phyloP scores from a whole-genome alignment of 2,888 invertebrate genomes.

The Malthinus seriepunctatus region DNA sequence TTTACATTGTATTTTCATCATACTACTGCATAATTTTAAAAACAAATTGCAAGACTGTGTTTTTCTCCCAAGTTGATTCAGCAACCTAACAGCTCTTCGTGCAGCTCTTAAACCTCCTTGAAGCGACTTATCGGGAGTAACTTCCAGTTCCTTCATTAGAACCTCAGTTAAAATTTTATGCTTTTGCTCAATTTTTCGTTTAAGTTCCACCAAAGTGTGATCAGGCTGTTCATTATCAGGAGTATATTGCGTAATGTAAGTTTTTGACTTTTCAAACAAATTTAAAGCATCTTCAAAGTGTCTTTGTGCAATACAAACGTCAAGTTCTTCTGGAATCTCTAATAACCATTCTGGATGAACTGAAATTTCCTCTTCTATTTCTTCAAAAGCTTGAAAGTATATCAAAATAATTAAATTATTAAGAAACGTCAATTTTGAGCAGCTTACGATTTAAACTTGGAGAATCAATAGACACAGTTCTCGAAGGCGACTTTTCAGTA shows the following conservation, averaged over 20 bases:
- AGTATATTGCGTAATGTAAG: conserved; percentile 54
- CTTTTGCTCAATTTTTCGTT: conserved; percentile 65
- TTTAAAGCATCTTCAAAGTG: conserved; percentile 92
- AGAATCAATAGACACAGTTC: conserved; percentile 55
- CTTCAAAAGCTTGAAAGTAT: conserved; percentile 49
- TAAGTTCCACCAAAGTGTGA: conserved; percentile 56
- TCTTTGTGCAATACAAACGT: conserved; percentile 92
- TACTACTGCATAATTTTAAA: conserved; percentile 78
- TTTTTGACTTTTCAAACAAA: conserved; percentile 71
- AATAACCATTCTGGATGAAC: conserved; percentile 81
- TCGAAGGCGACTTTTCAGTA: conserved; percentile 54
- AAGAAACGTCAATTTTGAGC: neutral
- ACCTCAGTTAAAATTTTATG: conserved; percentile 82
- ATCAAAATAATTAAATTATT: neutral
- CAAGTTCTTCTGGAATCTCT: conserved; percentile 91
- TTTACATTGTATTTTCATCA: conserved; percentile 79
- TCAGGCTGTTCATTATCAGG: conserved; percentile 49
- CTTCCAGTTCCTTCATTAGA: conserved; percentile 85
- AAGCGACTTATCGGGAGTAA: conserved; percentile 86
- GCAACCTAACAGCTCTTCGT: conserved; percentile 79
- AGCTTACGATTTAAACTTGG: conserved; percentile 52
- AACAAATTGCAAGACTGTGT: conserved; percentile 81
- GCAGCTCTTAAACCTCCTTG: conserved; percentile 88
- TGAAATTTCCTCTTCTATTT: conserved; percentile 49
- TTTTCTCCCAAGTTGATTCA: conserved; percentile 76